Evolutionary conservation across 2,888 invertebrate species (phyloP), one percentile per base, ranked within the genome.

Genomic region (Noctuana brunneofusca): DNA sequence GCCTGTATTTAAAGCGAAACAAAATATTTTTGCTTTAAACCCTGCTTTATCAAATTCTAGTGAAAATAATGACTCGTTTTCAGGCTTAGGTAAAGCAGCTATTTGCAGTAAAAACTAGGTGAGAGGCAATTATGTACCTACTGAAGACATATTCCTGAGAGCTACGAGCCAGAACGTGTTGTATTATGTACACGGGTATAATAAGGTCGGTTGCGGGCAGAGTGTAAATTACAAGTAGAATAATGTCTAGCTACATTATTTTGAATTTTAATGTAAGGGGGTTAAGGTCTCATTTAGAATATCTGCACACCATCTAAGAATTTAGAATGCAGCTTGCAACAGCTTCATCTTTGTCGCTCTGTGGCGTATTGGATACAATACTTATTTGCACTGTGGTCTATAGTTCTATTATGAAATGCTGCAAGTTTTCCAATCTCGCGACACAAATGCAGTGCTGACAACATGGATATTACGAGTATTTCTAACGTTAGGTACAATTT

Each of bases 141-240:
- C 32, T 32, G 52, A 32, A 52, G 16, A 32, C 18, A 30, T 52
- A 32, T 52, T 32, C 52, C 32, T 32, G 30, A 18, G 32, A 18
- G 52, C 18, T 32, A 11, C 14, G 9, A 30, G 11, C 55, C 38
- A 18, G 35, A 55, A 38, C 41, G 41, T 41, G 27, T 55, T 55
- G 41, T 41, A 41, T 55, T 55, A 41, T 55, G 55, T 55, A 55
- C 41, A 55, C 41, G 41, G 38, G 8, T n/a, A 50, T 30, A 52
- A 53, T 53, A 59, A 53, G 59, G 32, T 53, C 43, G 30, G 43
- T 46, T 43, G 59, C 22, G 53, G 30, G 38, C 30, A 12, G 53
- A 43, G 53, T 53, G 53, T 64, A 65, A 56, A 65, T 64, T 60
- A 64, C 46, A 30, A 63, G 22, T 32, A 64, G 63, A 50, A 55